Evolutionary conservation across 2,888 invertebrate species (phyloP), one percentile per base, ranked within the genome.

Genomic region (Peribatodes rhomboidaria): DNA sequence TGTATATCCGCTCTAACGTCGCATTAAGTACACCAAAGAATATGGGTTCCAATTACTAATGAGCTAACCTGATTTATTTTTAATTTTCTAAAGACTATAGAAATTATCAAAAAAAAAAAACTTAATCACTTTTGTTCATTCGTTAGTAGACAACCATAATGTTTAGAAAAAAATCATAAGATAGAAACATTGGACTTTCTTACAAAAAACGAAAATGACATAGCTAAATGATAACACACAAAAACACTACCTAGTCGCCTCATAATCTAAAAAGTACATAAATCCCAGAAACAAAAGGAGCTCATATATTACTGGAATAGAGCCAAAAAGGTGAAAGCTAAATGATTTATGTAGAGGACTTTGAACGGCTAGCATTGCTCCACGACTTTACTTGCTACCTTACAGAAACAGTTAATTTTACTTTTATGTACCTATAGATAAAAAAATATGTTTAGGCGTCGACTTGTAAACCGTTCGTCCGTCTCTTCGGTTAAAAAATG

Each of bases 291-390:
- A 58, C 58, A 59, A 67, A 70, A 55, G 59, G 41, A 39, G 53
- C 33, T 18, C 56, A 62, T 69, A 61, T 49, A 66, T 66, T 47
- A 63, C 57, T 69, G 65, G 65, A 60, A 33, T 52, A 44, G 52
- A 61, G 65, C 71, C 67, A 68, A 64, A 69, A 63, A 69, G 68
- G 70, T 68, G 44, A 54, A 63, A 57, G 60, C 55, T 16, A 59
- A 57, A 70, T 71, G 68, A 71, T 69, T 71, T 69, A 71, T 67
- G 33, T 20, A 16, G 47, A 55, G 65, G 57, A 59, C 61, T 57
- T 62, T 33, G 39, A 0, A 2, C 0, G 22, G 14, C 14, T 39
- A 10, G 27, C 20, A 14, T 3, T 8, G 39, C 11, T 8, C 2
- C n/a, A 7, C 14, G 18, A 33, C 13, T 50, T 18, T 8, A 6